phyloP scores from a whole-genome alignment of 2,113 vertebrate species.

The Thunnus maccoyii region DNA sequence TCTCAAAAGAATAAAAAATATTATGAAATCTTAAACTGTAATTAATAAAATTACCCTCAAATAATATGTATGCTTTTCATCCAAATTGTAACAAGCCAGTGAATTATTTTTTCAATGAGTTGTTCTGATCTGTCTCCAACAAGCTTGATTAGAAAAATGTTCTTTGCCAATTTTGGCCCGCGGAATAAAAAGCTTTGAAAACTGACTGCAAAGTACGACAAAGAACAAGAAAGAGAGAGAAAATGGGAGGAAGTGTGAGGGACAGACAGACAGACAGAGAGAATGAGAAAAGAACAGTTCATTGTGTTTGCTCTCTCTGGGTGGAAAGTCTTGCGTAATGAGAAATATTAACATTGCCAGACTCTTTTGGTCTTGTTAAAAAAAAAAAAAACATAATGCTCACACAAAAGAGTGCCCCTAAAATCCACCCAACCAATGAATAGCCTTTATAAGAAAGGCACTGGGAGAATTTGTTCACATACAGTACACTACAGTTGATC shows the following conservation, averaged over 20 bases:
- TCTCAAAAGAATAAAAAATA: neutral
- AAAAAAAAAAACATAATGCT: slow-evolving; percentile 40
- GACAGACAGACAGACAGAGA: slow-evolving; percentile 52
- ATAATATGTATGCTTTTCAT: slow-evolving; percentile 25
- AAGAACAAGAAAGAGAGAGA: slow-evolving; percentile 34
- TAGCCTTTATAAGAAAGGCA: slow-evolving; percentile 25
- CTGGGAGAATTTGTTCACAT: slow-evolving; percentile 29
- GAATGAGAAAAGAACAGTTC: slow-evolving; percentile 62
- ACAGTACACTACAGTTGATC: slow-evolving; percentile 32
- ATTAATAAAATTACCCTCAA: slow-evolving; percentile 15
- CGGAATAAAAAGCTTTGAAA: slow-evolving; percentile 44
- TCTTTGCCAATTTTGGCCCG: slow-evolving; percentile 51
- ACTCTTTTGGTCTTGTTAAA: slow-evolving; percentile 55
- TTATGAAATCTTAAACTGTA: neutral
- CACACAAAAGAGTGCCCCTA: slow-evolving; percentile 66
- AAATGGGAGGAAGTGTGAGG: slow-evolving; percentile 24
- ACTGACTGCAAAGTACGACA: slow-evolving; percentile 49
- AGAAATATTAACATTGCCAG: slow-evolving; percentile 78
- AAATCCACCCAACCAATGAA: slow-evolving; percentile 68
- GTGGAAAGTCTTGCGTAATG: slow-evolving; percentile 70
- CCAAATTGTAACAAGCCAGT: slow-evolving; percentile 22
- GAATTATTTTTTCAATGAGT: slow-evolving; percentile 44
- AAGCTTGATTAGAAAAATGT: slow-evolving; percentile 63
- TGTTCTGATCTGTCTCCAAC: slow-evolving; percentile 63
- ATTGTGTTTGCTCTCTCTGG: slow-evolving; percentile 71